Evolutionary conservation across 2,888 invertebrate genomes (phyloP).

Genomic region (Neoaliturus tenellus): DNA sequence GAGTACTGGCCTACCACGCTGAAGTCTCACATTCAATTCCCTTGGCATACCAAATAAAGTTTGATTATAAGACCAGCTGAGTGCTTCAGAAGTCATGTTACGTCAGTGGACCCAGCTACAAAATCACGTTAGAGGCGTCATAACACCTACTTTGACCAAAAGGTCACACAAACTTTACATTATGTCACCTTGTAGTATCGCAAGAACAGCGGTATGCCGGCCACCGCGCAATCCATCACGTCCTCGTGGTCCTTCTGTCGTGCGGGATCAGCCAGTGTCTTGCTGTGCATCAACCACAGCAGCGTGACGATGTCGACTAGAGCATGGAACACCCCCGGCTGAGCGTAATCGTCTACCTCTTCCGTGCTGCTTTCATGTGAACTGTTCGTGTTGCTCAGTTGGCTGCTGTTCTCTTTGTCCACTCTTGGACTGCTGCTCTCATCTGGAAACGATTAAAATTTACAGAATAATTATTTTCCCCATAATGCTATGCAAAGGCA

Average conservation of each 20-base stretch:
- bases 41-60: too few species aligned
- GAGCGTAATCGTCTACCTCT: not conserved
- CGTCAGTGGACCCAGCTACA: too few species aligned
- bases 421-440: not conserved
- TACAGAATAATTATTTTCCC: not conserved
- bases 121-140: too few species aligned
- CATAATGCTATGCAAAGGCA: too few species aligned
- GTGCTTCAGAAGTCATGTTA: too few species aligned
- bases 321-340: not conserved
- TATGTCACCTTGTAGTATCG: conserved; percentile 64
- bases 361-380: not conserved
- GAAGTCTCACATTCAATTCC: too few species aligned
- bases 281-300: conserved; percentile 62
- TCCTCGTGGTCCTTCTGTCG: conserved; percentile 57
- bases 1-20: too few species aligned
- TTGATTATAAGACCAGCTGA: too few species aligned
- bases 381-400: conserved; percentile 1
- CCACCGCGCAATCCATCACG: conserved; percentile 56
- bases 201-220: conserved; percentile 60
- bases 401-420: conserved; percentile 26
- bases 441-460: not conserved
- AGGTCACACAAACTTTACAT: too few species aligned
- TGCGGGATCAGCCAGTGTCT: conserved; percentile 52
- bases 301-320: conserved; percentile 61
- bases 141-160: too few species aligned